Evolutionary conservation across 2,113 vertebrate species (phyloP), one percentile per base, ranked within the genome.

Genomic region (Cyanoderma ruficeps): DNA sequence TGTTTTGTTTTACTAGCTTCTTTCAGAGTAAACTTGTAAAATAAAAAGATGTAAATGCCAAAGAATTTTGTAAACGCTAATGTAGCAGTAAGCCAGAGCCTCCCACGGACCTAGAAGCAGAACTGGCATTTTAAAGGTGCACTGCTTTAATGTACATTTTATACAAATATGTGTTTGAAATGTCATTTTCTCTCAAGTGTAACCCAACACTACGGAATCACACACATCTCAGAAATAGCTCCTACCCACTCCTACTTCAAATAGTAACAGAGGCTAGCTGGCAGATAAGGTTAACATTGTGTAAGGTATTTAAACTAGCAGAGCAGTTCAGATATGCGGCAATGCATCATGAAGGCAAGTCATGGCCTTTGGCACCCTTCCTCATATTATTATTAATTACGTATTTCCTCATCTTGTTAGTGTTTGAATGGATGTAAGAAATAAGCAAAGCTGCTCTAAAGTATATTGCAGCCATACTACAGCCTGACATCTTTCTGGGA

Each of bases 11-110:
- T 91, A 90, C 96, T 96, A 91, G 76, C 79, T 96, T 94, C 81
- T 94, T 96, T 97, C 69, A 91, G 94, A 95, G 95, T 83, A 97
- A 97, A 93, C 90, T 93, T 96, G 92, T 96, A 96, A 97, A 96
- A 96, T 77, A 93, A 89, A 95, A 92, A 96, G 77, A 90, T 96
- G 68, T 81, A 96, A 95, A 94, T 89, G 87, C 85, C 85, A 91
- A 96, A 94, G 94, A 93, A 95, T 97, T 97, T 96, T 93, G 94
- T 95, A 94, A 97, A 90, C 28, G 42, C 70, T 94, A 74, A 77
- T 95, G 93, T 44, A 61, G 69, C 80, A 68, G 87, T 87, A 96
- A 96, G 91, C 75, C 56, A 74, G 75, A 95, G 77, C 80, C 72
- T 94, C 92, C 94, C 85, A 76, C 25, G 90, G 95, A 96, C 78